Base-by-base conservation (phyloP, 2,888 invertebrate species). In the Heteromurus nitidus region DNA sequence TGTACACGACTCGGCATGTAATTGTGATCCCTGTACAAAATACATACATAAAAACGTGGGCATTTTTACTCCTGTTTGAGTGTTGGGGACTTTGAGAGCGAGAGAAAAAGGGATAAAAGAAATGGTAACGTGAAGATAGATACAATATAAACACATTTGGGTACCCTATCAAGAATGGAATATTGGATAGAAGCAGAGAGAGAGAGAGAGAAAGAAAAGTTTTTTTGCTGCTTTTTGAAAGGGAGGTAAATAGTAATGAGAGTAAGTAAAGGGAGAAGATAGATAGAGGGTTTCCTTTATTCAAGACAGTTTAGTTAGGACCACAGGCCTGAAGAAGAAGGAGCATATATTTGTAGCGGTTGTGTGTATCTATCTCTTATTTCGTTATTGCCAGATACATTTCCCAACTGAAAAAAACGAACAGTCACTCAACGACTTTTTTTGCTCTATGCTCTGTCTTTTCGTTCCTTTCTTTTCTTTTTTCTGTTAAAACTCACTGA, bases 191-290 rank as follows among this genome's bases (percentile, higher is more conserved):
- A n/a, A n/a, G n/a, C n/a, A n/a, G n/a, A n/a, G n/a, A n/a, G 50
- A 50, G 20, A 50, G 2, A 50, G 20, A 20, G 50, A 50, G 50
- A 50, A n/a, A n/a, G 18, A n/a, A 50, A 20, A n/a, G n/a, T n/a
- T n/a, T n/a, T n/a, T n/a, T n/a, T n/a, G n/a, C n/a, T n/a, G n/a
- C n/a, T 20, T 50, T 50, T 50, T 50, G n/a, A 50, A 50, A 50
- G 50, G 50, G 50, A 50, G 50, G 50, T 50, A 50, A 50, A 50
- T 20, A 20, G 50, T 50, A 50, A 50, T 50, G 50, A 50, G 50
- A 50, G 18, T 50, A 50, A n/a, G 7, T 36, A n/a, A 36, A 13
- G 5, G 36, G 36, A 36, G 36, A 16, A 47, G 47, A 11, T 3
- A 16, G 3, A n/a, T 9, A 20, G 50, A 50, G 20, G 50, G 9